Percentiles rank a stretch among this genome's conserved stretches.
These are phyloP conservation scores for Plemyria rubiginata DNA, from an alignment of 2,888 invertebrate genomes.

Conservation along the genomic window DNA sequence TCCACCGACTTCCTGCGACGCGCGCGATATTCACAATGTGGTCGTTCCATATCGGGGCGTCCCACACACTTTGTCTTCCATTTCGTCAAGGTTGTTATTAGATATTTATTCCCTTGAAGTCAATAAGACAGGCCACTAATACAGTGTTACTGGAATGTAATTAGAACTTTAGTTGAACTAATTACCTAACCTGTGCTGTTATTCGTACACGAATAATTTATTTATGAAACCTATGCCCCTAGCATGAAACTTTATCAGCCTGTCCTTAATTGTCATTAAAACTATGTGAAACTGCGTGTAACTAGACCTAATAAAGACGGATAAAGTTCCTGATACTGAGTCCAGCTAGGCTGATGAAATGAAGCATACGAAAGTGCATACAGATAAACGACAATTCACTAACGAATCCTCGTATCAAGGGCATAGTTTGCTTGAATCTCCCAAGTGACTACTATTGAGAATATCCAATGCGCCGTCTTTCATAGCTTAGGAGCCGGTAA, in stretches of 20 bases:
- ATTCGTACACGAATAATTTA: conserved; percentile 4
- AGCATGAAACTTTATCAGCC: not conserved
- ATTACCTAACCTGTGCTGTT: no score
- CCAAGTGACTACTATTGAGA: no score
- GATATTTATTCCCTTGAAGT: not conserved
- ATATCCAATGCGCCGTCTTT: no score
- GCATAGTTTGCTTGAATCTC: no score
- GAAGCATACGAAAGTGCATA: no score
- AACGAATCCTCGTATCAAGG: no score
- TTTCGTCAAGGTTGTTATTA: not conserved
- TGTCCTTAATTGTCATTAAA: conserved; percentile 7
- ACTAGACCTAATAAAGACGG: not conserved
- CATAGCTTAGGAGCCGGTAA: no score
- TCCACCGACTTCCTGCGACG: no score
- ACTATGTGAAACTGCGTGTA: not conserved
- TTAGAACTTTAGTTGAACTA: not conserved
- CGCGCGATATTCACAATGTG: no score
- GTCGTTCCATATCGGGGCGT: no score
- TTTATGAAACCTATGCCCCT: not conserved
- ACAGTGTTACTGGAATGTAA: not conserved
- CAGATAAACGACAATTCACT: no score
- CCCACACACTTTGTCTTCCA: no score
- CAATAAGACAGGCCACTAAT: not conserved
- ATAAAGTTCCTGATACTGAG: not conserved
- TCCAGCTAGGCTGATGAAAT: not conserved